phyloP scores from a whole-genome alignment of 2,888 invertebrate genomes.

The Stegophylla sp. region DNA sequence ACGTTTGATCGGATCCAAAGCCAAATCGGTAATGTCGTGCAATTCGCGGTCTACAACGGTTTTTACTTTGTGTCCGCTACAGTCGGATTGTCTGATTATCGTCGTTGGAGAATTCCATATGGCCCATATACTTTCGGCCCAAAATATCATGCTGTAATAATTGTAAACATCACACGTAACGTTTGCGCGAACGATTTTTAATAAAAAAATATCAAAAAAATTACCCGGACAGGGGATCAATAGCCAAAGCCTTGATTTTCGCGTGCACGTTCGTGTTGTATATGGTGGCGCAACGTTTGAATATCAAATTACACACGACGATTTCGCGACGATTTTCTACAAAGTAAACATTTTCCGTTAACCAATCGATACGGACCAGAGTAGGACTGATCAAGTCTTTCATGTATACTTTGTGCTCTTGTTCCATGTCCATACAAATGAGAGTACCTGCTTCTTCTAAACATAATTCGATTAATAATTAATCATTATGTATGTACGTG shows the following conservation, averaged over 20 bases:
- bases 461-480: too few species aligned
- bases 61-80: constrained; percentile 67
- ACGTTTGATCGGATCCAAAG: constrained; percentile 69
- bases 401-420: constrained; percentile 62
- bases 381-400: constrained; percentile 67
- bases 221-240: constrained; percentile 69
- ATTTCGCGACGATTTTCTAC: constrained; percentile 66
- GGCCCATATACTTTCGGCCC: constrained; percentile 64
- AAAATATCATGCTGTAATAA: constrained; percentile 64
- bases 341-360: constrained; percentile 76
- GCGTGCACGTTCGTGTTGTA: constrained; percentile 67
- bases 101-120: constrained; percentile 62
- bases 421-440: constrained; percentile 44
- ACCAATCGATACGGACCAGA: constrained; percentile 77
- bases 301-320: constrained; percentile 68
- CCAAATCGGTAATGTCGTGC: constrained; percentile 69
- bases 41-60: constrained; percentile 66
- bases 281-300: constrained; percentile 69
- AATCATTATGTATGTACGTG: too few species aligned
- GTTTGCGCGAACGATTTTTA: too few species aligned
- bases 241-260: constrained; percentile 69
- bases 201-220: too few species aligned
- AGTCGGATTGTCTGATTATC: constrained; percentile 65
- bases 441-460: constrained; percentile 45
- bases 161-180: too few species aligned